Conservation (phyloP, 2,113 vertebrate species). For the Pelvicachromis taeniatus region DNA sequence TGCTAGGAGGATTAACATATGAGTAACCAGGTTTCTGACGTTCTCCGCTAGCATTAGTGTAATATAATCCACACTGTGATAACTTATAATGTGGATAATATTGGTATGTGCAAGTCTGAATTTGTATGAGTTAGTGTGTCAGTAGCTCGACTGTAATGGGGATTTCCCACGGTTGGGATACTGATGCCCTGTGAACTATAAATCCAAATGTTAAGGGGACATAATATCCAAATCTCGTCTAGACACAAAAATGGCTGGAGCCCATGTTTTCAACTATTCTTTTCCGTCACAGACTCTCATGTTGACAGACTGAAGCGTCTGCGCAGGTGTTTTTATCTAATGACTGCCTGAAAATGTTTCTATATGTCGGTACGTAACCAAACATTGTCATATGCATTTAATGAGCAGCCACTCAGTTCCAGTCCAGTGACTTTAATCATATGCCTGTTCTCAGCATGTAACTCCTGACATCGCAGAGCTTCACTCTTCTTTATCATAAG, state of each 20-base stretch:
- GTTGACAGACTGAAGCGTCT: background rate
- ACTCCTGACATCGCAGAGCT: constrained; percentile 34
- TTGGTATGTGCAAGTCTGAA: background rate
- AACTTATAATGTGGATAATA: background rate
- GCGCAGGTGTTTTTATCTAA: constrained; percentile 40
- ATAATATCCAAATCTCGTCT: background rate
- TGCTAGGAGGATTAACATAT: background rate
- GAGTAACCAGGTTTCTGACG: background rate
- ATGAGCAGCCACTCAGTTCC: constrained; percentile 41
- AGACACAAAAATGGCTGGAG: background rate
- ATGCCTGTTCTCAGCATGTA: constrained; percentile 26
- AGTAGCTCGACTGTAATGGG: background rate
- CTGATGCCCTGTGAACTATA: background rate
- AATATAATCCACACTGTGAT: background rate
- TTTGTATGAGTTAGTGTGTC: background rate
- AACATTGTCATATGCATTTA: constrained; percentile 10
- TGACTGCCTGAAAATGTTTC: constrained; percentile 7
- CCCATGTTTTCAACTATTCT: background rate
- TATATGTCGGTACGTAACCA: background rate
- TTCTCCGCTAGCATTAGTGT: background rate
- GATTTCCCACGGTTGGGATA: background rate
- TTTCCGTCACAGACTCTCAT: background rate
- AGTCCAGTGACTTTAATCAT: constrained; percentile 24
- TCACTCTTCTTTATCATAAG: constrained; percentile 10
- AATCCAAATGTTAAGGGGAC: background rate